Evolutionary conservation across 2,888 invertebrate genomes (phyloP).

Genomic region (Panzeria rudis): DNA sequence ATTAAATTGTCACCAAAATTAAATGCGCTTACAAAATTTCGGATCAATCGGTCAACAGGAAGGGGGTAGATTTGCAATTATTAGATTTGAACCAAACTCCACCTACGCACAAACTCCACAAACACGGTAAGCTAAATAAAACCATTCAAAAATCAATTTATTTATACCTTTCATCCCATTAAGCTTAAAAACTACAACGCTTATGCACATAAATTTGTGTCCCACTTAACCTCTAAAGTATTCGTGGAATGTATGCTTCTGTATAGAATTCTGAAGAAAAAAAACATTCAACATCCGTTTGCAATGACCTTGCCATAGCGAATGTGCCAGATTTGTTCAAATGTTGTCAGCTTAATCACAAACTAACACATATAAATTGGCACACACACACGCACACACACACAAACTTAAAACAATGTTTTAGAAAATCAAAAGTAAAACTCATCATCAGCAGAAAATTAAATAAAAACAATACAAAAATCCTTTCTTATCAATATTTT

Average conservation of each 20-base stretch:
- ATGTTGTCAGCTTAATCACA: conserved; percentile 60
- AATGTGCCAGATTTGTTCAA: conserved; percentile 58
- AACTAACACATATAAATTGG: conserved; percentile 22
- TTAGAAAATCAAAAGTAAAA: conserved; percentile 30
- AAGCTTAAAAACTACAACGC: too few species aligned
- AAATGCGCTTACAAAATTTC: too few species aligned
- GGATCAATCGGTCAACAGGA: too few species aligned
- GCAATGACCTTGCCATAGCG: conserved; percentile 68
- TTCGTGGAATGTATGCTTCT: not conserved
- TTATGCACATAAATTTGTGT: not conserved
- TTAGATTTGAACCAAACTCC: too few species aligned
- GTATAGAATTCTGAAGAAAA: not conserved
- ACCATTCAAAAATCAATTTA: too few species aligned
- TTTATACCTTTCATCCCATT: too few species aligned
- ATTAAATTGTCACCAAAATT: too few species aligned
- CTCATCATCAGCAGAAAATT: conserved; percentile 51
- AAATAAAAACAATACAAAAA: conserved; percentile 14
- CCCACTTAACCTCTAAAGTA: not conserved
- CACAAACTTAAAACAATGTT: conserved; percentile 23
- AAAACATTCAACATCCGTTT: conserved; percentile 52
- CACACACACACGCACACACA: not conserved
- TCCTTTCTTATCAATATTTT: conserved; percentile 38
- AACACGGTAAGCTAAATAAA: too few species aligned
- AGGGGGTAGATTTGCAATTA: too few species aligned
- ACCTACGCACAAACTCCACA: too few species aligned